Base-by-base conservation (phyloP, 2,888 invertebrate genomes). In the Philaethria dido region DNA sequence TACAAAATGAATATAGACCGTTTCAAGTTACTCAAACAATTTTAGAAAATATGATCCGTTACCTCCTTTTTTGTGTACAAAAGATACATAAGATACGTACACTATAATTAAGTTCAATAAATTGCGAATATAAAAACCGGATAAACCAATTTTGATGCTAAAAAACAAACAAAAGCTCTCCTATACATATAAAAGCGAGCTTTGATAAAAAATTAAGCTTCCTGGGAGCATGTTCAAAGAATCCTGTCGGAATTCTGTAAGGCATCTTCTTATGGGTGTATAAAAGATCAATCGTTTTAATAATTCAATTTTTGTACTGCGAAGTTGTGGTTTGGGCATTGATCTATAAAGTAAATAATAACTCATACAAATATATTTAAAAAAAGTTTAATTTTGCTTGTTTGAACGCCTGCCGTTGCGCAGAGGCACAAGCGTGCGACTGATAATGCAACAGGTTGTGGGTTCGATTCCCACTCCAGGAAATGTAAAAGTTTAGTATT, bases 61-160 rank as follows among this genome's bases (percentile, higher is more conserved):
- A 33, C 52, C 52, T 52, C 52, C 52, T 57, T 42, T 57, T 57
- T 65, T 68, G 63, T 59, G 69, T 69, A 75, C 75, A 77, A 77
- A 77, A 74, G 73, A 64, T 74, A 76, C n/a, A n/a, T n/a, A n/a
- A n/a, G n/a, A 80, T 78, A 79, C 77, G 74, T 72, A 83, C 81
- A 85, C 88, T 76, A 75, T 86, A 81, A 89, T 89, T 89, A 89
- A 79, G 78, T 72, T 76, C 82, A 78, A 88, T 87, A 86, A 87
- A 84, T 86, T 78, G 82, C 82, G 75, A 73, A 74, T 67, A 71
- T 69, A 70, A 75, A 62, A 69, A 68, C 67, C 69, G 73, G 75
- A 79, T 69, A 74, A 77, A 75, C 76, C 78, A 75, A 81, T 81
- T 79, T 80, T 75, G 77, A 82, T 80, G 77, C 69, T 60, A 75